Base-by-base conservation (phyloP, 2,888 invertebrate genomes). In the Drosophila suboccidentalis region DNA sequence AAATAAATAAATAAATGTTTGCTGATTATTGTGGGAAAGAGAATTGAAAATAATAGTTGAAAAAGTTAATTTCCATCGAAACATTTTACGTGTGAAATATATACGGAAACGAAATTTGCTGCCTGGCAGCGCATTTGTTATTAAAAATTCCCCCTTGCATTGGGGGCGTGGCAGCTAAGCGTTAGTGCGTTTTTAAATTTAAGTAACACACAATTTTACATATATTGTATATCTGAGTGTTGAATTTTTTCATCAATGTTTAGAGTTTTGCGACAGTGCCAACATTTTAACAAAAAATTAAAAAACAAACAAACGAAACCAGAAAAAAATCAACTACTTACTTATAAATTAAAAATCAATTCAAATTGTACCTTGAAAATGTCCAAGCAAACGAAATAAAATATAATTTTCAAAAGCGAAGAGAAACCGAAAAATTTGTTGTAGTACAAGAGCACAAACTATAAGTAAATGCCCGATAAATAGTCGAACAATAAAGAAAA, bases 171-270 rank as follows among this genome's bases (percentile, higher is more conserved):
- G 38, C 64, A 71, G 71, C 46, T 50, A 29, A 15, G 55, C 39
- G 38, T 41, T 39, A 38, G 53, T 46, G 55, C 55, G 59, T 65
- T 81, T 81, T 75, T 72, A 65, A 71, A 64, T 36, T 60, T 81
- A 75, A 55, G 39, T 65, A 72, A 32, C n/a, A 65, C 64, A 71
- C 58, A 69, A 71, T 77, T 87, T 81, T 83, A 81, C 75, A 78
- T 82, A 71, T 75, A 73, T 78, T 85, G 71, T 77, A 75, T 71
- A 80, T 83, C 80, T 81, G 84, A 76, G 75, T 87, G 84, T 85
- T 85, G 75, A 82, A 87, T 68, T 82, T 84, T 82, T 84, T 72
- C 84, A 77, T 85, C 60, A 82, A 80, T 80, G 71, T 79, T 87
- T 71, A 80, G 80, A 72, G 80, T 68, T 79, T 80, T 81, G 71